A percentile compares a stretch with the other conserved stretches of the same genome.
Evolutionary conservation across 64 coral and sea anemone species (phyloP).

Genomic region (Dendronephthya gigantea): DNA sequence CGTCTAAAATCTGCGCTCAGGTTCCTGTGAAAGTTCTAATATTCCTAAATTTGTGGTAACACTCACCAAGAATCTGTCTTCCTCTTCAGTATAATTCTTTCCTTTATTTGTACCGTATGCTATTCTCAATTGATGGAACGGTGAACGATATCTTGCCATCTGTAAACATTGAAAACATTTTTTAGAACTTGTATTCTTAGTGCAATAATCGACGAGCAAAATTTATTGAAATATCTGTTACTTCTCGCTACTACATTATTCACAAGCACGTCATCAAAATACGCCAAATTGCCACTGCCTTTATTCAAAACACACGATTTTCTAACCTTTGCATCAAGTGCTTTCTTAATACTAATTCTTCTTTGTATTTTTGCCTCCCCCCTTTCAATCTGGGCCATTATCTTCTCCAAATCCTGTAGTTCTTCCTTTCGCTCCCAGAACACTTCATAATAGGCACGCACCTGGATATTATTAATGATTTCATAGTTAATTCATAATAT

Average conservation of each 20-base stretch:
- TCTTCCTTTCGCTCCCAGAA: constrained; percentile 98
- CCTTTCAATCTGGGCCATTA: constrained; percentile 95
- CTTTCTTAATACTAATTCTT: constrained; percentile 92
- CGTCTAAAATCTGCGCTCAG: no score
- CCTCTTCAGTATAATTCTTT: constrained; percentile 98
- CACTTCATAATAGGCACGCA: constrained; percentile 60
- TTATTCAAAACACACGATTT: background rate
- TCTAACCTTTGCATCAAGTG: constrained; percentile 86
- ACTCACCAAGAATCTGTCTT: constrained; percentile 88
- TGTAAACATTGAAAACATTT: constrained; percentile 5
- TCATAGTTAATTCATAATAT: no score
- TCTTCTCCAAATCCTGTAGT: constrained; percentile 76
- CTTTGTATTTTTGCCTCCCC: constrained; percentile 94
- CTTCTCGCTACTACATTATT: no score
- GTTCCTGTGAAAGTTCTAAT: no score
- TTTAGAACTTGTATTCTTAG: background rate
- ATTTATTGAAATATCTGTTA: no score
- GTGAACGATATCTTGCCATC: constrained; percentile 96
- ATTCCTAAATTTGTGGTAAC: background rate
- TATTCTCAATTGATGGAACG: constrained; percentile 96
- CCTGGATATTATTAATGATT: constrained; percentile 3
- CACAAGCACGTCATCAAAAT: no score
- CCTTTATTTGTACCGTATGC: constrained; percentile 98
- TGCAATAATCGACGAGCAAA: no score
- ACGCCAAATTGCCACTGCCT: background rate